These are phyloP conservation scores for Aplidium turbinatum DNA, from an alignment of 23 tunicate species.

Conservation along the genomic window DNA sequence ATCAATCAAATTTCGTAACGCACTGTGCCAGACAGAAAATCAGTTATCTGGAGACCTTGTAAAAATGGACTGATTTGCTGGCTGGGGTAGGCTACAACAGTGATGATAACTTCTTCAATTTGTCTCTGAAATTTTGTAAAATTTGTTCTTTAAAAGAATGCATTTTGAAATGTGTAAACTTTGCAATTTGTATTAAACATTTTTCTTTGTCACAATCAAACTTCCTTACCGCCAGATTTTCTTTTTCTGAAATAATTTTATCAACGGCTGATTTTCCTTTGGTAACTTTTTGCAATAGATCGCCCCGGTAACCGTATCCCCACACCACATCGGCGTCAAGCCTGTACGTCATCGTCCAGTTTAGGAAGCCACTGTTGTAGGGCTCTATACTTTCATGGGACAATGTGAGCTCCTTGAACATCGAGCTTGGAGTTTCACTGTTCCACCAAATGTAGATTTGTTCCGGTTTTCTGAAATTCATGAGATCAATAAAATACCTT, in stretches of 20 bases:
- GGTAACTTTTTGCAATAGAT: not conserved
- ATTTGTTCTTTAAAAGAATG: too few species aligned
- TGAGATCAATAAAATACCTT: too few species aligned
- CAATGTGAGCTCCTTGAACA: not conserved
- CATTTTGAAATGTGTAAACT: too few species aligned
- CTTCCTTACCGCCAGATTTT: slow-evolving; percentile 21
- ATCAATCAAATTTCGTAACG: too few species aligned
- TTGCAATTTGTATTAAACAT: too few species aligned
- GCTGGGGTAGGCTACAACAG: too few species aligned
- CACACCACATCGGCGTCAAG: slow-evolving; percentile 19
- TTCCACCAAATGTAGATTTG: slow-evolving; percentile 31
- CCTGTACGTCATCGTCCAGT: slow-evolving; percentile 50
- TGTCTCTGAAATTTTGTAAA: too few species aligned
- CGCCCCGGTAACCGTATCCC: slow-evolving; percentile 20
- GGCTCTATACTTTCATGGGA: not conserved
- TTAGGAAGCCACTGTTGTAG: slow-evolving; percentile 20
- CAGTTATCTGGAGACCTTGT: too few species aligned
- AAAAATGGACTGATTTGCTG: too few species aligned
- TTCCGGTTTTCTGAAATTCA: not conserved
- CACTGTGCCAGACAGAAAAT: too few species aligned
- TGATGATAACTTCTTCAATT: too few species aligned
- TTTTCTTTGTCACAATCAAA: not conserved
- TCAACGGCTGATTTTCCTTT: slow-evolving; percentile 23
- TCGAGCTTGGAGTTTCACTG: slow-evolving; percentile 9
- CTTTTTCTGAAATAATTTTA: slow-evolving; percentile 3